A percentile compares a stretch with the other conserved stretches of the same genome.
These are phyloP conservation scores for Neodiprion lecontei DNA, from an alignment of 1,140 invertebrate species.

Conservation along the genomic window DNA sequence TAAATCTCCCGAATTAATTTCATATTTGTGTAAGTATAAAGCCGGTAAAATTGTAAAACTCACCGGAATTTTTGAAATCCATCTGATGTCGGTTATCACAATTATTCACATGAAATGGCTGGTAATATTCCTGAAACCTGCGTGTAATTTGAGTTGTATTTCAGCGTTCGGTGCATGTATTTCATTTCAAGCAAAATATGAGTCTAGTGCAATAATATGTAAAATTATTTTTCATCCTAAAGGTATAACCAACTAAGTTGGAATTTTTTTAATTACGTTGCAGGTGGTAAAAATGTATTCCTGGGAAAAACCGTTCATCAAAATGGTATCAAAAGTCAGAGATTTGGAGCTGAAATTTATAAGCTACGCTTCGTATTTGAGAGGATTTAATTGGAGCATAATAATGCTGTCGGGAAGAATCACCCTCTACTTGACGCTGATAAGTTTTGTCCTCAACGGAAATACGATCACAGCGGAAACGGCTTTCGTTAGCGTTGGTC, in stretches of 20 bases:
- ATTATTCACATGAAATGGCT: no score
- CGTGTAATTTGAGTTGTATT: not conserved
- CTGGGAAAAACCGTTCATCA: slow-evolving; percentile 75
- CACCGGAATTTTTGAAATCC: no score
- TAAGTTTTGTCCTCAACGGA: slow-evolving; percentile 72
- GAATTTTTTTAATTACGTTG: slow-evolving; percentile 61
- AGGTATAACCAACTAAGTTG: slow-evolving; percentile 65
- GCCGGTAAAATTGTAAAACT: no score
- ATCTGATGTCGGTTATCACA: no score
- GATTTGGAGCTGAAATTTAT: slow-evolving; percentile 73
- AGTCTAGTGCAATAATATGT: slow-evolving; percentile 35
- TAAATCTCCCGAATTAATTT: no score
- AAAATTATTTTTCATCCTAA: slow-evolving; percentile 10
- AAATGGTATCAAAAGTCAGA: slow-evolving; percentile 63
- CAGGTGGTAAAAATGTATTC: slow-evolving; percentile 83
- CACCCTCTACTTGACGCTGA: slow-evolving; percentile 76
- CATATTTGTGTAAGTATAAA: no score
- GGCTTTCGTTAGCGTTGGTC: slow-evolving; percentile 68
- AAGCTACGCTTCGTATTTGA: slow-evolving; percentile 71
- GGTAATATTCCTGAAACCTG: no score
- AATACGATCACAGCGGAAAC: slow-evolving; percentile 73
- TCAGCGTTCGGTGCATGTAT: slow-evolving; percentile 58
- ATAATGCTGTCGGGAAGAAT: slow-evolving; percentile 77
- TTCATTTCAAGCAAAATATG: slow-evolving; percentile 62
- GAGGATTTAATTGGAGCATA: slow-evolving; percentile 73